Evolutionary conservation across 30 jellyfish, hydroid and myxozoan species (phyloP).

Genomic region (Turritopsis rubra): DNA sequence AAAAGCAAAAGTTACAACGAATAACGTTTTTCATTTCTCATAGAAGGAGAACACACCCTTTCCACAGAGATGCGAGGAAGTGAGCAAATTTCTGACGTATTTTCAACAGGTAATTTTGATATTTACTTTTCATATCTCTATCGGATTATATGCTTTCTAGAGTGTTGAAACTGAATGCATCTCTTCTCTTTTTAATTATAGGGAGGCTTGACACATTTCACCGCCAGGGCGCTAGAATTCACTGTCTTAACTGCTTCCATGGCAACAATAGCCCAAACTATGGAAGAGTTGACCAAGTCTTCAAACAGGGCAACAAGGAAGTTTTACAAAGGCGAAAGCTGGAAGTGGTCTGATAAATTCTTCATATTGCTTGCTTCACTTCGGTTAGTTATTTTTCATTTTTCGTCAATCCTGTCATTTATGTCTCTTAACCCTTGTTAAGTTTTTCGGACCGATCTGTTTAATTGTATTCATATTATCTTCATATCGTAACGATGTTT

Average conservation of each 20-base stretch:
- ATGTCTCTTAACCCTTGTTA: background rate
- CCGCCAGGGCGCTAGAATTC: constrained; percentile 60
- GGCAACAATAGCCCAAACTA: constrained; percentile 35
- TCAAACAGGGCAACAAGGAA: background rate
- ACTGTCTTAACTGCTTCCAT: constrained; percentile 66
- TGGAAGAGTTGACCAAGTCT: constrained; percentile 27
- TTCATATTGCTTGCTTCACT: constrained; percentile 42
- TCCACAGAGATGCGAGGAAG: background rate
- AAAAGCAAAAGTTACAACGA: too few species aligned
- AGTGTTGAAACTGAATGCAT: background rate
- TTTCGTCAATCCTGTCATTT: background rate
- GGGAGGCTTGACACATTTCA: constrained; percentile 54
- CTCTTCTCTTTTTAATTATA: background rate
- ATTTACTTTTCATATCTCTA: background rate
- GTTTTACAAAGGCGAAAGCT: constrained; percentile 1
- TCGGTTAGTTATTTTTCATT: constrained; percentile 30
- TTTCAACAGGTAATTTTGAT: background rate
- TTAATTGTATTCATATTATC: too few species aligned
- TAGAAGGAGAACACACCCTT: background rate
- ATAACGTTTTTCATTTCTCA: background rate
- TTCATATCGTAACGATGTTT: too few species aligned
- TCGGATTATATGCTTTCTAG: background rate
- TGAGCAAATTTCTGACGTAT: background rate
- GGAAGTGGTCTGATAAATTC: constrained; percentile 44
- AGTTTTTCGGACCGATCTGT: too few species aligned